phyloP scores from a whole-genome alignment of 2,888 invertebrate genomes.

The Drosophila atripex region DNA sequence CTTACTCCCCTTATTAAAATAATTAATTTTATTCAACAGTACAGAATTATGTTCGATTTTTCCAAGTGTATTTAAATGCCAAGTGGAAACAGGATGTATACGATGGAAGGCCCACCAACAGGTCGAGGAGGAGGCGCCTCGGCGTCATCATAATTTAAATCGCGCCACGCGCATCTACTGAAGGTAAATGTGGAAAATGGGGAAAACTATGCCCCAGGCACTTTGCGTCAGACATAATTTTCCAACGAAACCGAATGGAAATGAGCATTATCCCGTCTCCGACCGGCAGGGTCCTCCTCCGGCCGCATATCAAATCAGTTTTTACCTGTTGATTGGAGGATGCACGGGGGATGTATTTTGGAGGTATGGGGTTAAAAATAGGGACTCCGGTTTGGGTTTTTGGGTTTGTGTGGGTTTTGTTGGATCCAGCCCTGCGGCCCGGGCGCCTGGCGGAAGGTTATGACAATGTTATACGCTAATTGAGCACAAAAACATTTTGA shows the following conservation, averaged over 20 bases:
- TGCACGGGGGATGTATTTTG: conserved; percentile 8
- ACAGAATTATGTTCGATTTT: neutral
- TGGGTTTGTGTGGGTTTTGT: neutral
- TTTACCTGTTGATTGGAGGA: conserved; percentile 71
- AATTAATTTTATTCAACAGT: no score
- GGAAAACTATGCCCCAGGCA: conserved; percentile 62
- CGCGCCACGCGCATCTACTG: conserved; percentile 61
- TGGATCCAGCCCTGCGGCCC: conserved; percentile 15
- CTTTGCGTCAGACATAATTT: conserved; percentile 62
- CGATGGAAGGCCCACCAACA: conserved; percentile 42
- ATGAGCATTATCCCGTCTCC: conserved; percentile 56
- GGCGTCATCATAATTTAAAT: conserved; percentile 72
- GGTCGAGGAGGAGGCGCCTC: conserved; percentile 57
- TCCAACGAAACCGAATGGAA: conserved; percentile 70
- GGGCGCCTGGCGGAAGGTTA: conserved; percentile 60
- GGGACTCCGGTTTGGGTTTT: conserved; percentile 16
- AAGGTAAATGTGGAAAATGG: conserved; percentile 55
- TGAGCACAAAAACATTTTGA: conserved; percentile 72
- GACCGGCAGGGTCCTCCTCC: conserved; percentile 9
- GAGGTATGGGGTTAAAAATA: neutral
- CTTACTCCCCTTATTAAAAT: no score
- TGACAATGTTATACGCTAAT: conserved; percentile 80
- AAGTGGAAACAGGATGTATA: conserved; percentile 28
- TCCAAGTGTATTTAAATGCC: conserved; percentile 57
- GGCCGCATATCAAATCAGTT: conserved; percentile 70